Evolutionary conservation across 1,140 invertebrate species (phyloP), one percentile per base, ranked within the genome.

Genomic region (Drosophila micromelanica): DNA sequence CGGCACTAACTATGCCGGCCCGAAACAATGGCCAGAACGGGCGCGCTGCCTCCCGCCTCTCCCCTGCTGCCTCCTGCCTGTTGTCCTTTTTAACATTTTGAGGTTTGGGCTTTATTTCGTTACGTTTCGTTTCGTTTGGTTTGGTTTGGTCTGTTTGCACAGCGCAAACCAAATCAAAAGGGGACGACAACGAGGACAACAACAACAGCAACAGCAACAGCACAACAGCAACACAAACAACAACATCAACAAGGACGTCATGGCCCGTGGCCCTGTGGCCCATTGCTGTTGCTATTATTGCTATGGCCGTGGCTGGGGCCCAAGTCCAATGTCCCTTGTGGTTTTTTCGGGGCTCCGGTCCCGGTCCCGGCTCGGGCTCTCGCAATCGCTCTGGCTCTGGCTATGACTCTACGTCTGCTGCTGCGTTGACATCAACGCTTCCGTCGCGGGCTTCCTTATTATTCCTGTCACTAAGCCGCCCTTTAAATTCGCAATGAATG

Each of bases 401-500:
- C 35, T 45, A 42, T 38, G 52, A 12, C 37, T 23, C 40, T 37
- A 49, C 15, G 40, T 35, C 56, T 32, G 61, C 32, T 45, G 52
- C 42, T 37, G 60, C 54, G 78, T 65, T 87, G 82, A 87, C 82
- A 87, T 89, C 82, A 82, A 80, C 78, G 82, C 82, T 87, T 87
- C 82, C 82, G 82, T 71, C 78, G 84, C 78, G 78, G 76, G 75
- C 82, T 87, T 87, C 82, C 82, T 87, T 87, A 87, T 89, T 87
- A 87, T 87, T 87, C 82, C 84, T 87, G 82, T 87, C 82, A 87
- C 82, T 87, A 87, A 87, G 82, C 82, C 78, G 82, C 82, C 82
- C 82, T 87, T 87, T 87, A 87, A 87, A 87, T 87, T 89, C 84
- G 82, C 82, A 87, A 87, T 87, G 82, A 87, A 87, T 87, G 82